Percentiles rank a stretch among this genome's conserved stretches.
phyloP scores from a whole-genome alignment of 2,888 invertebrate species.

The Mimachlamys varia region DNA sequence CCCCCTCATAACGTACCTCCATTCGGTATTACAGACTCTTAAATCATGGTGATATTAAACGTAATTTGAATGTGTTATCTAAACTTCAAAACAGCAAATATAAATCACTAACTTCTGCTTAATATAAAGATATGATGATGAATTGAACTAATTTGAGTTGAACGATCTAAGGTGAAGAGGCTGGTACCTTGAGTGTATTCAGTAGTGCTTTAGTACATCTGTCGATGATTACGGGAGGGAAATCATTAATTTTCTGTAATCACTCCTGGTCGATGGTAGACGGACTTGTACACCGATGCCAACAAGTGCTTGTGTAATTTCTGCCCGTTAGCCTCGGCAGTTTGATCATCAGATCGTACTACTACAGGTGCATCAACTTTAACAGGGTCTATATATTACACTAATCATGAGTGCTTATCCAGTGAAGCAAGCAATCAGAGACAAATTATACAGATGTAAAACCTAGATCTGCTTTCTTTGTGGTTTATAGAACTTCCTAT shows the following conservation, averaged over 20 bases:
- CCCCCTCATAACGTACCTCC: neutral
- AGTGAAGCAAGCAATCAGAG: neutral
- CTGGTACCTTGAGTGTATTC: neutral
- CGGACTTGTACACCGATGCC: neutral
- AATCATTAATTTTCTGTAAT: neutral
- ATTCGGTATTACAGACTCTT: neutral
- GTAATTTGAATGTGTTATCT: neutral
- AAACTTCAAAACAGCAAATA: neutral
- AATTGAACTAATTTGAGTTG: neutral
- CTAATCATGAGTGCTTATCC: neutral
- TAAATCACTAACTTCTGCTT: neutral
- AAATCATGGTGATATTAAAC: neutral
- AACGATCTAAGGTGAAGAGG: neutral
- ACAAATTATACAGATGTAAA: neutral
- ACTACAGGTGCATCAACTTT: neutral
- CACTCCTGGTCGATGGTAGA: neutral
- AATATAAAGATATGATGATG: slow-evolving; percentile 10
- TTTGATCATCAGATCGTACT: neutral
- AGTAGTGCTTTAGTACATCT: neutral
- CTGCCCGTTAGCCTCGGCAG: neutral
- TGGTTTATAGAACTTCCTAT: neutral
- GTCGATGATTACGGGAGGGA: neutral
- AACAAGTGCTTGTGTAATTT: neutral
- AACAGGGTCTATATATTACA: too few species aligned
- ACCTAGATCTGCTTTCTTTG: neutral